A percentile compares a stretch with the other conserved stretches of the same genome.
Conservation (phyloP, 2,888 invertebrate species). For the Chaitophorus viminalis region DNA sequence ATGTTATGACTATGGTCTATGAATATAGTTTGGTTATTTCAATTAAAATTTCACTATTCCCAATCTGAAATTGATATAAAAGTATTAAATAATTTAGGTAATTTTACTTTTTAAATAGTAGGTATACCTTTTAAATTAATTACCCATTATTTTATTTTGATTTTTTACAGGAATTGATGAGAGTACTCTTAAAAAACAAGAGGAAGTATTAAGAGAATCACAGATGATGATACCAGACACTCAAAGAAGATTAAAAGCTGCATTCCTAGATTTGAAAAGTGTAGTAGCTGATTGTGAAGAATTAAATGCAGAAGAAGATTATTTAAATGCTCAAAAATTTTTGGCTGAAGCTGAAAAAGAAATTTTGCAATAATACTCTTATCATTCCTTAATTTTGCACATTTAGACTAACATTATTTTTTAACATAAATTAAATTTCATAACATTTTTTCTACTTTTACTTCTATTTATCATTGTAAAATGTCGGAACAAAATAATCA, state of each 20-base stretch:
- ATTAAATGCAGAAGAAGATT: slow-evolving; percentile 79
- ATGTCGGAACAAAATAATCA: slow-evolving; percentile 26
- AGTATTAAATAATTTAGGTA: too few species aligned
- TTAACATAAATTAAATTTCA: neutral
- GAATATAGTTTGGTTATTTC: too few species aligned
- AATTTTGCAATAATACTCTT: slow-evolving; percentile 18
- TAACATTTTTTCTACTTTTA: slow-evolving; percentile 22
- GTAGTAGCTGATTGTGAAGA: slow-evolving; percentile 80
- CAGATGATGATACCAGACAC: slow-evolving; percentile 94
- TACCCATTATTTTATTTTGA: neutral
- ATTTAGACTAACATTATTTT: slow-evolving; percentile 21
- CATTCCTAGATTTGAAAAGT: slow-evolving; percentile 79
- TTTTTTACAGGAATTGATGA: slow-evolving; percentile 75
- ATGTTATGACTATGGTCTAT: too few species aligned
- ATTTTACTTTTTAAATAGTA: too few species aligned
- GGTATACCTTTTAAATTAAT: too few species aligned
- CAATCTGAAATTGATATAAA: too few species aligned
- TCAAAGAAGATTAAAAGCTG: slow-evolving; percentile 79
- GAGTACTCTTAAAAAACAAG: slow-evolving; percentile 82
- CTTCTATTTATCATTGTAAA: slow-evolving; percentile 10
- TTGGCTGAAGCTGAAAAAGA: slow-evolving; percentile 70
- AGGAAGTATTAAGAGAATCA: slow-evolving; percentile 88
- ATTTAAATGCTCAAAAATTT: slow-evolving; percentile 74
- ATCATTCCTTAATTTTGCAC: neutral
- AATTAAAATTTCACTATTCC: too few species aligned